phyloP scores from a whole-genome alignment of 2,113 vertebrate species.

The Tetrax tetrax region DNA sequence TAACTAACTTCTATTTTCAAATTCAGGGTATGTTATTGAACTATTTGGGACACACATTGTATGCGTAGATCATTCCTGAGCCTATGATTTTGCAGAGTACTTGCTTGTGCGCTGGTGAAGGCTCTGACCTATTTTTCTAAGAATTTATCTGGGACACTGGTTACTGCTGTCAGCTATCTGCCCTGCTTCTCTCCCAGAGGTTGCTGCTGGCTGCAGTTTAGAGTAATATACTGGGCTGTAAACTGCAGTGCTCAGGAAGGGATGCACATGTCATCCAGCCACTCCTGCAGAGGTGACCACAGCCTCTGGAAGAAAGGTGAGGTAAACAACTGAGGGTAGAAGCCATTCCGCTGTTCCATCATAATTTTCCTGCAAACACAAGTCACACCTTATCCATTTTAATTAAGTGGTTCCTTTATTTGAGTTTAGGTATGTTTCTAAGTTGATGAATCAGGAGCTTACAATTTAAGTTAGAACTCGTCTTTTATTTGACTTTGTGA shows the following conservation, averaged over 20 bases:
- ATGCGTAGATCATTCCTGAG: neutral
- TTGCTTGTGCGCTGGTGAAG: neutral
- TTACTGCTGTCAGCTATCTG: neutral
- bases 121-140: slow-evolving; percentile 37
- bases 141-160: neutral
- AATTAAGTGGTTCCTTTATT: slow-evolving; percentile 10
- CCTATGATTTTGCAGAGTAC: neutral
- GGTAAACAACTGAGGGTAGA: neutral
- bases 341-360: neutral
- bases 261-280: neutral
- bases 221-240: neutral
- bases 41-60: neutral
- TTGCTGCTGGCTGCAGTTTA: neutral
- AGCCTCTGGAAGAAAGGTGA: neutral
- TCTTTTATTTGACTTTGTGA: slow-evolving; percentile 11
- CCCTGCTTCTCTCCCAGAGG: neutral
- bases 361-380: neutral
- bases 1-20: neutral
- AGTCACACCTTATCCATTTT: neutral
- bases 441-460: slow-evolving; percentile 14
- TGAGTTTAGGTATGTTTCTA: neutral
- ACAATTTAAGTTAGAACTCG: neutral
- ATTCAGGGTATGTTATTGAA: neutral
- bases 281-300: neutral
- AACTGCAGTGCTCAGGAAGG: neutral